Evolutionary conservation across 2,888 invertebrate genomes (phyloP).

Genomic region (Pristionchus japonicus): DNA sequence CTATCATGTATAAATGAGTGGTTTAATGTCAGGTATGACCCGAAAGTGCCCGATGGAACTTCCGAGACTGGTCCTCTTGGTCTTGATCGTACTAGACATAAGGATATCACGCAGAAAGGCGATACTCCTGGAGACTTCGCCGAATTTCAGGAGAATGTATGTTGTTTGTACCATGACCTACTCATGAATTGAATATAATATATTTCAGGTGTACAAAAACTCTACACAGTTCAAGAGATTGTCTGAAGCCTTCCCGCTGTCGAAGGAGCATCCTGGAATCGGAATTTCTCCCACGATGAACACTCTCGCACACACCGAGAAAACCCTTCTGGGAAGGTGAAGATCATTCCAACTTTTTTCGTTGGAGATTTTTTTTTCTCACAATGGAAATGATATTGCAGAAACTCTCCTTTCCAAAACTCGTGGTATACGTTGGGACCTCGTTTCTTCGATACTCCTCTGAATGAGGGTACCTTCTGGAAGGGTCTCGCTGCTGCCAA

Average conservation of each 20-base stretch:
- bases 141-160: constrained; percentile 69
- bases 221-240: constrained; percentile 72
- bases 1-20: background rate
- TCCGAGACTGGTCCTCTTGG: constrained; percentile 70
- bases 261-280: constrained; percentile 72
- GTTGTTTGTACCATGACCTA: background rate
- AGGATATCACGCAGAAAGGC: constrained; percentile 64
- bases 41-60: constrained; percentile 70
- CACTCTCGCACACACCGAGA: constrained; percentile 58
- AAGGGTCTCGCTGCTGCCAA: constrained; percentile 71
- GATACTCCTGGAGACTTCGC: constrained; percentile 66
- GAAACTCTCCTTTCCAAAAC: constrained; percentile 54
- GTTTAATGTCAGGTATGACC: constrained; percentile 52
- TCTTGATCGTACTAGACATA: constrained; percentile 64
- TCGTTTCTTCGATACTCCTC: constrained; percentile 72
- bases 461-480: constrained; percentile 72
- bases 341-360: background rate
- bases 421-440: constrained; percentile 68
- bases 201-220: constrained; percentile 61
- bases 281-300: constrained; percentile 66
- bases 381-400: background rate
- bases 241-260: constrained; percentile 66
- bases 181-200: background rate
- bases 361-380: background rate
- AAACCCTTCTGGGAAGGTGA: constrained; percentile 56